A percentile compares a stretch with the other conserved stretches of the same genome.
Conservation (phyloP, 2,797 vertebrate species). For the Pangasius mekongensis region DNA sequence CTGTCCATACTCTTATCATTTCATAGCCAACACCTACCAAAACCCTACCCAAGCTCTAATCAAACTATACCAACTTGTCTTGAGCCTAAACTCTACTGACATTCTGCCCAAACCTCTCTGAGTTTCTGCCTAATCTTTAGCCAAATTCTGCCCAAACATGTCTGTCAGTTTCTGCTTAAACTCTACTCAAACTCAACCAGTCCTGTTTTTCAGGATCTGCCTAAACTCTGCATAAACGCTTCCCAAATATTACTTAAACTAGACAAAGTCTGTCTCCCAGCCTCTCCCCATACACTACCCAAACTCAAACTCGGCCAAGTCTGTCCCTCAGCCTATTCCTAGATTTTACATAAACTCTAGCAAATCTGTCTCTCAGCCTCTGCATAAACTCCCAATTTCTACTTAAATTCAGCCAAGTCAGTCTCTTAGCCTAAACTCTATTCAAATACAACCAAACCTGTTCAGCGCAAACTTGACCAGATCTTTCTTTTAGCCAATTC, state of each 20-base stretch:
- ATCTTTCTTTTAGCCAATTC: background rate
- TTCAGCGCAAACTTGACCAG: background rate
- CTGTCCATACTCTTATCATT: background rate
- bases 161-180: background rate
- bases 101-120: background rate
- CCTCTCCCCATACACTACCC: background rate
- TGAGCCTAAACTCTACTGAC: background rate
- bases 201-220: background rate
- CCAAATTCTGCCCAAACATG: background rate
- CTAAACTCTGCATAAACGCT: background rate
- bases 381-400: background rate
- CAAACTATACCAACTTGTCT: background rate
- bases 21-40: background rate
- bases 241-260: background rate
- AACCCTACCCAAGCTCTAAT: background rate
- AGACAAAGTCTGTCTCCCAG: background rate
- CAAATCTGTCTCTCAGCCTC: background rate
- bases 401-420: background rate
- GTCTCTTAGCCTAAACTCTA: background rate
- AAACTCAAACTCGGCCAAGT: background rate
- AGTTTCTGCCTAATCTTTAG: background rate
- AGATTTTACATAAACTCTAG: background rate
- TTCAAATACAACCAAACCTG: too few species aligned
- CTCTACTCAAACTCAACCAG: background rate
- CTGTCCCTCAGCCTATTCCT: background rate